Base-by-base conservation (phyloP, 2,113 vertebrate genomes). In the Macaca mulatta region DNA sequence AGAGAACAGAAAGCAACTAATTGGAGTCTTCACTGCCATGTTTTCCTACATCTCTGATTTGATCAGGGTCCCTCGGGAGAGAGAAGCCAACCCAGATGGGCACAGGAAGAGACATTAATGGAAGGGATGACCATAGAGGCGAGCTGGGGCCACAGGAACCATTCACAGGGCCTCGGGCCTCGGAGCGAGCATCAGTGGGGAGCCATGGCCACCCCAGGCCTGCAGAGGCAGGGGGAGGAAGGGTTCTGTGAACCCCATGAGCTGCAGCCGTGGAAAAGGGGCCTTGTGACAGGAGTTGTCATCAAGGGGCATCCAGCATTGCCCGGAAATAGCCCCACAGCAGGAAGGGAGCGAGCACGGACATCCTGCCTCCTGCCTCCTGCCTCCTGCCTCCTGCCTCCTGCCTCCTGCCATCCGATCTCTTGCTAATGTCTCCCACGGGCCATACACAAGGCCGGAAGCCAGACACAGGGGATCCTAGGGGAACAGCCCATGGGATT, bases 151-250 rank as follows among this genome's bases (percentile, higher is more conserved):
- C 52, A 2, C 55, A 38, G 52, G 64, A 59, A 43, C 52, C 52
- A 50, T 1, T 6, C 27, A 16, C 4, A 20, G 8, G 7, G 30
- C 25, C 4, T 40, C 27, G 23, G 18, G 18, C 30, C 57, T 52
- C 9, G 0, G 10, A 79, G 22, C 17, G 22, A 55, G 8, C 32
- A 0, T 12, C 5, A 0, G 8, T 12, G 12, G 12, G n/a, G 16
- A 70, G 38, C 14, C 20, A 6, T 48, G 25, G 23, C 13, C 40
- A 3, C 45, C 12, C 18, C 6, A 13, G n/a, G 17, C 75, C 57
- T 35, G 30, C 43, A 52, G 18, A 32, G 67, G 27, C 43, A 48
- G 57, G 70, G 27, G 32, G 35, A 45, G 23, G 59, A 69, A 45
- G 57, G 11, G 1, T 55, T 16, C 22, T 3, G 2, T 22, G 18